phyloP scores from a whole-genome alignment of 2,113 vertebrate genomes.

The Turdus rufiventris region DNA sequence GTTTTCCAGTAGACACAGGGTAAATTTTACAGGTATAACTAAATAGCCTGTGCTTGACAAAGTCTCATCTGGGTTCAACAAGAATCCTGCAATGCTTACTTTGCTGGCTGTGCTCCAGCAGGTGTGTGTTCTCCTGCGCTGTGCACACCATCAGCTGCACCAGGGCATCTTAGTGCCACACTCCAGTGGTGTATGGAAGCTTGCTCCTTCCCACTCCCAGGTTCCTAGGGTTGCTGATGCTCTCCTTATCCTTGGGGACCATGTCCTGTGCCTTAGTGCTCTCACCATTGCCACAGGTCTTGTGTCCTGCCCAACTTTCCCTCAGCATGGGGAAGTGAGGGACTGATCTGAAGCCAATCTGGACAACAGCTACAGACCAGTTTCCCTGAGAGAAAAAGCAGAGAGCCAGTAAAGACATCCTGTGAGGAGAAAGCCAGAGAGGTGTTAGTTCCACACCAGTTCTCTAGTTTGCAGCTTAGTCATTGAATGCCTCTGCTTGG shows the following conservation, averaged over 20 bases:
- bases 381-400: neutral
- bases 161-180: neutral
- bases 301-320: neutral
- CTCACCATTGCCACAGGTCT: neutral
- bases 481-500: neutral
- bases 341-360: neutral
- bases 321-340: neutral
- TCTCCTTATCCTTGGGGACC: neutral
- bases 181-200: neutral
- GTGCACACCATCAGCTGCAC: neutral
- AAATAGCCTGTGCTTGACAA: neutral
- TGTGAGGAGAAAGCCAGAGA: neutral
- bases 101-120: neutral
- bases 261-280: neutral
- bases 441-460: neutral
- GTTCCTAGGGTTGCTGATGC: accelerated
- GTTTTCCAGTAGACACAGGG: neutral
- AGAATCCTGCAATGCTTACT: neutral
- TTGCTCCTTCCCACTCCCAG: neutral
- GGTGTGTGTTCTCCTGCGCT: neutral
- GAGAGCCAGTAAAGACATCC: neutral
- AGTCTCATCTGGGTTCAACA: neutral
- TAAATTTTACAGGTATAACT: neutral
- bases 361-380: neutral
- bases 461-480: neutral